These are phyloP conservation scores for Bufotes viridis DNA, from an alignment of 2,797 vertebrate genomes.

Conservation along the genomic window DNA sequence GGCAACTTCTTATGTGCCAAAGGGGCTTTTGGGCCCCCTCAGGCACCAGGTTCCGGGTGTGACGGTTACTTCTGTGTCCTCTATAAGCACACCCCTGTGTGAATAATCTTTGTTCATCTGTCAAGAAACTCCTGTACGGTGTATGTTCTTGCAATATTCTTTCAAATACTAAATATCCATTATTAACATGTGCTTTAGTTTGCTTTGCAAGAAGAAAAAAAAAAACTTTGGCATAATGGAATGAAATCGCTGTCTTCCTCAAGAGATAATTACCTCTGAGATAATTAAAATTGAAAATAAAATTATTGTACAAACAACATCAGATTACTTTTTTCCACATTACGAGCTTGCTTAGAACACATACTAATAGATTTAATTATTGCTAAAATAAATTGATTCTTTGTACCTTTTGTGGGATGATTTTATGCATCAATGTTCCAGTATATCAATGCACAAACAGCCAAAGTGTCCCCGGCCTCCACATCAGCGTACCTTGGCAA, in stretches of 20 bases:
- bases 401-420: not conserved
- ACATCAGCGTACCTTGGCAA: not conserved
- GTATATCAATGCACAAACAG: not conserved
- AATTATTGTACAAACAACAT: conserved; percentile 54
- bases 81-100: too few relatives aligned
- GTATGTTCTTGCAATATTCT: not conserved
- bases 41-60: not conserved
- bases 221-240: conserved; percentile 50
- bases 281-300: conserved; percentile 63
- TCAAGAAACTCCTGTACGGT: not conserved
- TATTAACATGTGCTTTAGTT: conserved; percentile 58
- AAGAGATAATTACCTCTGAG: conserved; percentile 64
- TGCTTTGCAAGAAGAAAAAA: conserved; percentile 49
- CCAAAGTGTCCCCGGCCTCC: not conserved
- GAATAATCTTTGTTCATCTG: not conserved
- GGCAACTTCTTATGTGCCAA: not conserved
- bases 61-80: not conserved
- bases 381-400: conserved; percentile 39
- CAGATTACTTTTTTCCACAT: conserved; percentile 36
- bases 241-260: conserved; percentile 62
- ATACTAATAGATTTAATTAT: conserved; percentile 51
- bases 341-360: conserved; percentile 39
- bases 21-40: not conserved
- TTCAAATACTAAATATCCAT: conserved; percentile 1
- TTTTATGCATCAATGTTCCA: not conserved